Conservation (phyloP, 2,797 vertebrate genomes). For the Anguilla anguilla region DNA sequence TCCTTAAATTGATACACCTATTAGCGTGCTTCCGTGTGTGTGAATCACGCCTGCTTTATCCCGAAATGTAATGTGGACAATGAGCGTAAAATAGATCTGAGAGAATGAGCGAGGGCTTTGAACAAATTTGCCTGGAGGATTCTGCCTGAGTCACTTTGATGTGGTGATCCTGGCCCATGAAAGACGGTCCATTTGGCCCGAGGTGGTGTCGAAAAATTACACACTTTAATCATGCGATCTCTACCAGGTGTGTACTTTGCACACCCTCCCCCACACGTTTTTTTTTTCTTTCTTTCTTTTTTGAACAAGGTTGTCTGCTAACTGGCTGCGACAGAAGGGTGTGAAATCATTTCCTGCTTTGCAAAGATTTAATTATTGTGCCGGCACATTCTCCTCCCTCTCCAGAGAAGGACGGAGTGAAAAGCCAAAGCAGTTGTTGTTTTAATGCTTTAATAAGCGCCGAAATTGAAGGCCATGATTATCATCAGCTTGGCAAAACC, state of each 20-base stretch:
- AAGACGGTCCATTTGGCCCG: constrained; percentile 72
- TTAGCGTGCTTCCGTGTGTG: constrained; percentile 41
- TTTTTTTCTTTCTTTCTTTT: constrained; percentile 35
- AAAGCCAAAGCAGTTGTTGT: constrained; percentile 70
- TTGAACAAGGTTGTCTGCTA: constrained; percentile 57
- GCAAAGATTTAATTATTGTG: constrained; percentile 65
- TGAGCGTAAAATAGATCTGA: constrained; percentile 65
- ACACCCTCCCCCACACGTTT: constrained; percentile 40
- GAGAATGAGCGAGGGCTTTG: constrained; percentile 54
- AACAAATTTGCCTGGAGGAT: constrained; percentile 74
- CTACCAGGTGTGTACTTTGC: constrained; percentile 68
- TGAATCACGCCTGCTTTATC: constrained; percentile 56
- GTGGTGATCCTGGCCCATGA: constrained; percentile 68
- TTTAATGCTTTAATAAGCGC: constrained; percentile 71
- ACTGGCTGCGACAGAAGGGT: constrained; percentile 58
- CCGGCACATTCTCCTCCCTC: constrained; percentile 50
- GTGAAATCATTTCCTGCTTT: constrained; percentile 67
- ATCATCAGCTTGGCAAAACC: constrained; percentile 70
- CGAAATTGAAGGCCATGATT: constrained; percentile 76
- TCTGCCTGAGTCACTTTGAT: constrained; percentile 71
- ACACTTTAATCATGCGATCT: constrained; percentile 67
- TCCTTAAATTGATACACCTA: constrained; percentile 9
- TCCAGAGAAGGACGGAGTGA: constrained; percentile 52
- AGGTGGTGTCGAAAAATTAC: constrained; percentile 66
- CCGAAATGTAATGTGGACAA: constrained; percentile 62